Conservation (phyloP, 2,888 invertebrate genomes). For the Auanema sp. region DNA sequence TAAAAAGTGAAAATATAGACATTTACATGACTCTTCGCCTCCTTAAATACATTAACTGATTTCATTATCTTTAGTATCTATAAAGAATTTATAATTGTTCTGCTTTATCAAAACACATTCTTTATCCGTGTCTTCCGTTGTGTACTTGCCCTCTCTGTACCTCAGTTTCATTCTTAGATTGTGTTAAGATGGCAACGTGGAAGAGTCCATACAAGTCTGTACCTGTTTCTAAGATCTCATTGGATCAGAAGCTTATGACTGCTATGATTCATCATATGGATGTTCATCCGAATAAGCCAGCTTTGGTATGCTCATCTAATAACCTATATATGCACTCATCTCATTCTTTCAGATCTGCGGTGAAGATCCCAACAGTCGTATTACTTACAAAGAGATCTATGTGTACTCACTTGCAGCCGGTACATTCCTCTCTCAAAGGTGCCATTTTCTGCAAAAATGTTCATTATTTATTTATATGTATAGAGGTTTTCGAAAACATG, state of each 20-base stretch:
- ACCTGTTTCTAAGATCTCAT: constrained; percentile 17
- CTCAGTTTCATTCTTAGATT: too few relatives aligned
- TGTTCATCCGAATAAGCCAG: constrained; percentile 11
- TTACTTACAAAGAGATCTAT: constrained; percentile 11
- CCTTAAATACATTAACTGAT: too few relatives aligned
- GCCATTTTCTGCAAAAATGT: constrained; percentile 14
- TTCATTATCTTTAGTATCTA: too few relatives aligned
- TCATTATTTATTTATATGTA: background rate
- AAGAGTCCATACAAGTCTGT: constrained; percentile 17
- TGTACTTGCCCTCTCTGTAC: too few relatives aligned
- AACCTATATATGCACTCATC: background rate
- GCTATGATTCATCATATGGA: constrained; percentile 12
- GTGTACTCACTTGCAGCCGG: constrained; percentile 5
- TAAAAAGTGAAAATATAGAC: too few relatives aligned
- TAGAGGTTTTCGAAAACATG: constrained; percentile 15
- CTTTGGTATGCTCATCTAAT: constrained; percentile 19
- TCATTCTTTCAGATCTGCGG: constrained; percentile 14
- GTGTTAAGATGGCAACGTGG: too few relatives aligned
- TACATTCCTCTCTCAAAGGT: constrained; percentile 13
- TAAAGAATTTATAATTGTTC: too few relatives aligned
- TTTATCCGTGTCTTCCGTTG: too few relatives aligned
- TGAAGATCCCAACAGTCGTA: constrained; percentile 12
- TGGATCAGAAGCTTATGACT: constrained; percentile 23
- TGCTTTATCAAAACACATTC: too few relatives aligned
- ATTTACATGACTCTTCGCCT: too few relatives aligned